Evolutionary conservation across 2,888 invertebrate species (phyloP).

Genomic region (Parasteatoda lunata): DNA sequence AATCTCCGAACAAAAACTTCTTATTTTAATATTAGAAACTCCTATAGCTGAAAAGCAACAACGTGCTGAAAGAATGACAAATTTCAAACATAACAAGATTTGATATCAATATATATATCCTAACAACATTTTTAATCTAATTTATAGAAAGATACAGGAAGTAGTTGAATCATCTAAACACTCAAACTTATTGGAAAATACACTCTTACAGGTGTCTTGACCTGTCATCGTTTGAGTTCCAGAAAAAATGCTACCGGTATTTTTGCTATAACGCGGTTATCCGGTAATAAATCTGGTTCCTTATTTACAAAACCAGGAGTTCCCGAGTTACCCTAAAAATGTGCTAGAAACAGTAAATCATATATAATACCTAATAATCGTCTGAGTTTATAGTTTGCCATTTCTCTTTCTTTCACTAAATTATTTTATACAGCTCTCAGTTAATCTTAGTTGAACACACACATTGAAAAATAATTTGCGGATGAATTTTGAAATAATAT

Average conservation of each 20-base stretch:
- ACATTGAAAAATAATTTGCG: too few relatives aligned
- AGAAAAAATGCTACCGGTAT: constrained; percentile 58
- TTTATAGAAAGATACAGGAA: constrained; percentile 65
- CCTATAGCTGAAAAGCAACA: too few relatives aligned
- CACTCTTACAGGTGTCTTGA: constrained; percentile 62
- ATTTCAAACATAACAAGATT: constrained; percentile 58
- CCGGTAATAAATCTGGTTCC: constrained; percentile 55
- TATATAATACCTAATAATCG: neutral
- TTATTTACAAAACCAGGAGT: constrained; percentile 27
- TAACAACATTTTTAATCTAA: constrained; percentile 64
- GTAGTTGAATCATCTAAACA: constrained; percentile 59
- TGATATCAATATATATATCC: constrained; percentile 58
- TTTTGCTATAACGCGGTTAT: constrained; percentile 44
- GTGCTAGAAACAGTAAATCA: neutral
- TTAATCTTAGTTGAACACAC: too few relatives aligned
- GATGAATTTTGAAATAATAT: too few relatives aligned
- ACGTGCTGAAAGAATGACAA: constrained; percentile 26
- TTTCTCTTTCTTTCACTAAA: too few relatives aligned
- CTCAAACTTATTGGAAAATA: constrained; percentile 67
- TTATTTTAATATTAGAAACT: too few relatives aligned
- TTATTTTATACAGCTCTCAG: too few relatives aligned
- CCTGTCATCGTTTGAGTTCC: constrained; percentile 57
- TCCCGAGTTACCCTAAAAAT: constrained; percentile 21
- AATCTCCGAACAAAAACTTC: too few relatives aligned
- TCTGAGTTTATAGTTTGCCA: too few relatives aligned